Conservation (phyloP, 2,888 invertebrate species). For the Chrysotoxum bicinctum region DNA sequence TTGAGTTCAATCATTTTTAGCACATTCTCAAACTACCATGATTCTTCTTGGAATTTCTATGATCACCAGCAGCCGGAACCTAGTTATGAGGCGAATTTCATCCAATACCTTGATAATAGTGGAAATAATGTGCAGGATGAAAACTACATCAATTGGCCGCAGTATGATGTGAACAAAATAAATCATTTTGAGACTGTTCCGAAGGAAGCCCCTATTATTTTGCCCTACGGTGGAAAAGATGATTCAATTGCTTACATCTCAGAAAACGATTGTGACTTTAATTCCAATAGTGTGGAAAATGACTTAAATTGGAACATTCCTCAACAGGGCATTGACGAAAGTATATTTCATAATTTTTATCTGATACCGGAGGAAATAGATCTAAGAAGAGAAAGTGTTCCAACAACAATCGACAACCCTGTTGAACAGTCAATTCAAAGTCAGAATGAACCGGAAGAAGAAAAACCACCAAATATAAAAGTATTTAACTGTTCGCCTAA, state of each 20-base stretch:
- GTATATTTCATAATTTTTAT: conserved; percentile 9
- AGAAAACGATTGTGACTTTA: neutral
- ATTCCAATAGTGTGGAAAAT: neutral
- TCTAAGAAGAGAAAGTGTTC: neutral
- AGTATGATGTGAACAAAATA: neutral
- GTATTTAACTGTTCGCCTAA: conserved; percentile 12
- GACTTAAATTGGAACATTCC: neutral
- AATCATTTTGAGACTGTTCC: neutral
- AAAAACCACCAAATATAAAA: neutral
- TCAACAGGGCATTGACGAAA: neutral
- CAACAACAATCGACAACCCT: neutral
- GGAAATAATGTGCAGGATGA: neutral
- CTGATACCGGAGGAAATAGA: neutral
- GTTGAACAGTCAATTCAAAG: neutral
- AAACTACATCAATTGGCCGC: neutral
- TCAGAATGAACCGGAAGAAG: neutral
- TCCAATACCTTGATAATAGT: neutral
- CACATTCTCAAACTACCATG: neutral
- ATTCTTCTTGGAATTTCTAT: neutral
- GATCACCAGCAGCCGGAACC: neutral
- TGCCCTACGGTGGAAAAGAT: neutral
- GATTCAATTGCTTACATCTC: neutral
- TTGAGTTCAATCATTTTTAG: conserved; percentile 29
- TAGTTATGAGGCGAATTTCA: neutral
- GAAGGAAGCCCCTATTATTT: neutral